Evolutionary conservation across 2,797 vertebrate species (phyloP), one percentile per base, ranked within the genome.

Genomic region (Lagocephalus sceleratus): DNA sequence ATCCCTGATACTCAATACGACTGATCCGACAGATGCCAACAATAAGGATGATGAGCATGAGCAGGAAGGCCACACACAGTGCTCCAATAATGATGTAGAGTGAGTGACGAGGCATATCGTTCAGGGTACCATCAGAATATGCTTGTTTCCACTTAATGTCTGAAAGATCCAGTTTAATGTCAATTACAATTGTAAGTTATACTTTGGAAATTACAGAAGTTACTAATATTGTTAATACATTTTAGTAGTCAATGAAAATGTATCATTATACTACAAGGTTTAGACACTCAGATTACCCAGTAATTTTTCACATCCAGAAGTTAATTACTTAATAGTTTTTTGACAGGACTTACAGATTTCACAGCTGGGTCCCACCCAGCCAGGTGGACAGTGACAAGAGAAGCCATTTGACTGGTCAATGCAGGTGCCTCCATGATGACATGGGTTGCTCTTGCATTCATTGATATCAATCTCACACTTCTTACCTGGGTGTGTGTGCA

Each of bases 11-110:
- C 79, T 98, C 97, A 0, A 99, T 99, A 71, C 97, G 97, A 83
- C 96, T 98, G 90, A 99, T 99, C 81, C 97, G 95, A 59, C 97
- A 99, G 81, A 99, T 98, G 0, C 97, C 97, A 82, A 99, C 96
- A 0, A 99, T 98, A 29, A 99, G 92, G 76, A 98, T 98, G 88
- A 98, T 98, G 51, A 98, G 90, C 97, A 99, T 99, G 59, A 99
- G 92, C 45, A 98, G 89, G n/a, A 98, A 99, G 15, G 97, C 96
- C 17, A 98, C 96, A 0, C 97, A 99, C 72, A 99, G 91, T 0
- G 96, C 97, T 0, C 97, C 96, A 0, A 98, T 99, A 79, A 98
- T 99, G 83, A 99, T 95, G 78, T 99, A 99, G 1, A 99, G 94
- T 1, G 96, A 98, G 85, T 98, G 97, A 20, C 96, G 94, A 0